Percentiles rank a stretch among this genome's conserved stretches.
Evolutionary conservation across 2,113 vertebrate genomes (phyloP).

Genomic region (Dicaeum eximium): DNA sequence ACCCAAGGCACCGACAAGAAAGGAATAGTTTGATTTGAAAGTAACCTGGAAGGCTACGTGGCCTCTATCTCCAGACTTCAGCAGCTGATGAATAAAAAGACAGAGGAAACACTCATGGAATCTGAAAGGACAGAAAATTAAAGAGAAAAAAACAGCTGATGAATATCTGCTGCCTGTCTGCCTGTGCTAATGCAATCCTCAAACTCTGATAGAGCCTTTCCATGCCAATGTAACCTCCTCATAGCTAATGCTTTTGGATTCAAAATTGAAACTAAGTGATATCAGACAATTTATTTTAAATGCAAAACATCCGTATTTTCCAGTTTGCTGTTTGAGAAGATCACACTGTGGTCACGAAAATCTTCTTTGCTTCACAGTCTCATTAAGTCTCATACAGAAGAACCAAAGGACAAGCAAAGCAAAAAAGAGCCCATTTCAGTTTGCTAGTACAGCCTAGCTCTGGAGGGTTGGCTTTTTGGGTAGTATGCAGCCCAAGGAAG

Average conservation of each 20-base stretch:
- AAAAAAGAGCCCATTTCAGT: not conserved
- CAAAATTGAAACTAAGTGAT: not conserved
- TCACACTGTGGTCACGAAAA: not conserved
- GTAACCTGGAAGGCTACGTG: not conserved
- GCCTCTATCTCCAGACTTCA: not conserved
- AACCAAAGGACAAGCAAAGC: not conserved
- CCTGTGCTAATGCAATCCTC: not conserved
- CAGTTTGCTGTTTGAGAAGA: not conserved
- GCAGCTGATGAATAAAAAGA: slow-evolving; percentile 16
- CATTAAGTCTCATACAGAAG: not conserved
- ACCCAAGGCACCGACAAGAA: not conserved
- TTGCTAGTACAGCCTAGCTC: not conserved
- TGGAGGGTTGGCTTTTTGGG: not conserved
- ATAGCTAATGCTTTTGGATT: not conserved
- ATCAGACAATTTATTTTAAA: not conserved
- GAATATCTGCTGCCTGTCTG: not conserved
- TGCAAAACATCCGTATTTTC: not conserved
- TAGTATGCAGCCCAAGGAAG: not conserved
- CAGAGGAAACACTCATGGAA: not conserved
- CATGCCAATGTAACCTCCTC: not conserved
- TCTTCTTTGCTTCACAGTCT: not conserved
- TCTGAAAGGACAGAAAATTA: not conserved
- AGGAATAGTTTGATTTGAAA: not conserved
- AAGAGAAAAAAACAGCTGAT: not conserved
- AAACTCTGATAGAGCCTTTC: not conserved